Conservation (phyloP, 2,888 invertebrate species). For the Xanthorhoe spadicearia region DNA sequence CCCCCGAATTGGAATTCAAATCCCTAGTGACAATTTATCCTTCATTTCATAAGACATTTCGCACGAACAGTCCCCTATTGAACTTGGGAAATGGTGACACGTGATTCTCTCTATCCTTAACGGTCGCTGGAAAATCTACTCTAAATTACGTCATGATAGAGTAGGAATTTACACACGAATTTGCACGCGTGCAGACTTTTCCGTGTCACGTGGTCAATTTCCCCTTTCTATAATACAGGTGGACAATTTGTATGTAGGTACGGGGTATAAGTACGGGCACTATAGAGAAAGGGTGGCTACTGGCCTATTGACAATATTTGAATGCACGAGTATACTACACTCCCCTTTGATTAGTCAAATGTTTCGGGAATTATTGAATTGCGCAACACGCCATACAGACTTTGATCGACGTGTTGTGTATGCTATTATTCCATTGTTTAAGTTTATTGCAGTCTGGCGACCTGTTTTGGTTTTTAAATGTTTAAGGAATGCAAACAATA, state of each 20-base stretch:
- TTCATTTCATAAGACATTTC: slow-evolving; percentile 65
- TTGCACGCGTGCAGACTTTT: slow-evolving; percentile 29
- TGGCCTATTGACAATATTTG: slow-evolving; percentile 42
- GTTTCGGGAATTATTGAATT: slow-evolving; percentile 22
- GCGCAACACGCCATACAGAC: slow-evolving; percentile 9
- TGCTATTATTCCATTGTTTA: slow-evolving; percentile 9
- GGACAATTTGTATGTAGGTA: slow-evolving; percentile 32
- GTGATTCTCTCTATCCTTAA: slow-evolving; percentile 49
- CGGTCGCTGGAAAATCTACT: slow-evolving; percentile 40
- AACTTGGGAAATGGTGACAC: slow-evolving; percentile 56
- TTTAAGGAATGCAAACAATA: slow-evolving; percentile 23
- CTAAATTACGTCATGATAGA: slow-evolving; percentile 39
- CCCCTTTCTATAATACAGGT: slow-evolving; percentile 49
- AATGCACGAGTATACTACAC: slow-evolving; percentile 26
- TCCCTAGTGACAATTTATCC: slow-evolving; percentile 65
- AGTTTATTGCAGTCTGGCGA: slow-evolving; percentile 28
- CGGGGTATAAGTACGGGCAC: slow-evolving; percentile 13
- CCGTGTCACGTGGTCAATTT: slow-evolving; percentile 67
- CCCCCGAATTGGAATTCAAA: slow-evolving; percentile 45
- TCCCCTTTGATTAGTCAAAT: slow-evolving; percentile 26
- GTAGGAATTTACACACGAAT: slow-evolving; percentile 36
- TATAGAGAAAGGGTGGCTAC: slow-evolving; percentile 33
- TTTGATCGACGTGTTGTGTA: slow-evolving; percentile 6
- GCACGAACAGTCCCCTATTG: slow-evolving; percentile 67
- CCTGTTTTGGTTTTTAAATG: slow-evolving; percentile 2